phyloP scores from a whole-genome alignment of 2,113 vertebrate genomes.

The Suricata suricatta region DNA sequence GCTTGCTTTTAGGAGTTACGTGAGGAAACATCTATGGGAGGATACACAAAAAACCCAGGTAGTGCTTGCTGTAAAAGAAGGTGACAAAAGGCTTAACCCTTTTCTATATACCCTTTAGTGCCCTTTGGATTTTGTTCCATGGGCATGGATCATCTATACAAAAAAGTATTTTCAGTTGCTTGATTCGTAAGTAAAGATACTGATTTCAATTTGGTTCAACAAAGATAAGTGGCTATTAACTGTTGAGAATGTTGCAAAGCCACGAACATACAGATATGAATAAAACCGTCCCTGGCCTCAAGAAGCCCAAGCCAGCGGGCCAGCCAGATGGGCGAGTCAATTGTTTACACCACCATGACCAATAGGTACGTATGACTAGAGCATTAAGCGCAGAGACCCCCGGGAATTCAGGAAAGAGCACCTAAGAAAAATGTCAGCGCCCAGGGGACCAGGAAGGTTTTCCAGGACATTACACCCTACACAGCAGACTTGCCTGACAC shows the following conservation, averaged over 20 bases:
- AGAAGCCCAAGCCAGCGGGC: background rate
- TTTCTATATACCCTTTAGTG: too few relatives aligned
- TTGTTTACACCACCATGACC: background rate
- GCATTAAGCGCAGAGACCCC: fast-evolving
- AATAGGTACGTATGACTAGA: background rate
- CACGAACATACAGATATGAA: background rate
- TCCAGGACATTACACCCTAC: background rate
- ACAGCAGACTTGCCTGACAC: background rate
- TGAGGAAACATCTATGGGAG: background rate
- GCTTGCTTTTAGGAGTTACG: background rate
- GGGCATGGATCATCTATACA: background rate
- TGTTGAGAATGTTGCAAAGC: background rate
- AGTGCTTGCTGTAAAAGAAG: background rate
- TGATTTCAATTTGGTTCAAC: background rate
- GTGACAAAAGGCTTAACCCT: background rate
- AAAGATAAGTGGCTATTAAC: background rate
- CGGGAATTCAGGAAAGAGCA: background rate
- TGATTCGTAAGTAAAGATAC: background rate
- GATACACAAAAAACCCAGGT: background rate
- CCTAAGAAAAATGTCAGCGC: background rate
- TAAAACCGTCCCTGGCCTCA: background rate
- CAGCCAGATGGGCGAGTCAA: background rate
- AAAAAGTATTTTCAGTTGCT: background rate
- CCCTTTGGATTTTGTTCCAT: background rate
- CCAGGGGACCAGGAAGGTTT: background rate